Evolutionary conservation across 2,797 vertebrate species (phyloP), one percentile per base, ranked within the genome.

Genomic region (Lithobates pipiens): DNA sequence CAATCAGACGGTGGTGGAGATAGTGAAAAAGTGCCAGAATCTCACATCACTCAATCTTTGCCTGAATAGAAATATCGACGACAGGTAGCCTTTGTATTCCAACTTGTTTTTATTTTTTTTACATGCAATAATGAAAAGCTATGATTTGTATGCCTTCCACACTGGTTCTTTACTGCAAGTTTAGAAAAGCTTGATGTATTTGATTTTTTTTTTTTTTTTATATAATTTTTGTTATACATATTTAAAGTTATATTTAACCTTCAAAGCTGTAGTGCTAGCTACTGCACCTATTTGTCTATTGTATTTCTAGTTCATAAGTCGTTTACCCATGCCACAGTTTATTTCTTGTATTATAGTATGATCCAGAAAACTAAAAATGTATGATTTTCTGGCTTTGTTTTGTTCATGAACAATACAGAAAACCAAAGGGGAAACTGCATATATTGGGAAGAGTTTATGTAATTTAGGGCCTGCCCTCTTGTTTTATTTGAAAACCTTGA

Each of bases 21-120:
- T 99, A 93, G 98, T 99, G 90, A 98, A 96, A 91, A 97, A 96
- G 91, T 99, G 97, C 93, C 95, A 93, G 90, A 97, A 96, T 89
- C 96, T 99, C 89, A 97, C 95, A 90, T 98, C 98, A 67, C 96
- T 99, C 89, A 99, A 99, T 94, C 97, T 99, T 65, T 99, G 97
- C 93, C 95, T 99, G 92, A 99, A 99, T 94, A 98, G 97, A 96
- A 98, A 97, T 95, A 99, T 99, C 93, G 97, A 99, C 87, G 98
- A 99, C 96, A 97, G 97, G 98, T 98, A 95, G 27, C 16, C 10
- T 50, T 65, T 65, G 23, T 10, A 10, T 65, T 25, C 44, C 44
- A 46, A 1, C 39, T 76, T 57, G 27, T 57, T 9, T 57, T 18
- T 18, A 21, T 57, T 21, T 39, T 23, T 21, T 61, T 61, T 61